These are phyloP conservation scores for Rhodeus uyekii DNA, from an alignment of 2,797 vertebrate genomes.

Conservation along the genomic window DNA sequence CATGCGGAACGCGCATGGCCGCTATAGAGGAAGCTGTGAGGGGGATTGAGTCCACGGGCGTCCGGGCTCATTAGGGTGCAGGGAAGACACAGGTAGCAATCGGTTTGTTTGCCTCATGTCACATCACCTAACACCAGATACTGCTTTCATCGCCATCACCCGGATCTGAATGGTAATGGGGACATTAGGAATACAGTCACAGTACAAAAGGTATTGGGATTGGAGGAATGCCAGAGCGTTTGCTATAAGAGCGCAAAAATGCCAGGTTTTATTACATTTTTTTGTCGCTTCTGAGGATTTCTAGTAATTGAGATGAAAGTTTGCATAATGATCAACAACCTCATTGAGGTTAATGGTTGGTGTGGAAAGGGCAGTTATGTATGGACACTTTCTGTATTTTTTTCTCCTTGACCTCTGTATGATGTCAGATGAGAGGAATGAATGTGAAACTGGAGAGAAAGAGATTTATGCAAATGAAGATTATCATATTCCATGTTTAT, in stretches of 20 bases:
- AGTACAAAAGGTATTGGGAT: conserved; percentile 25
- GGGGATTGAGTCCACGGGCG: conserved; percentile 46
- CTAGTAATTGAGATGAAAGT: conserved; percentile 24
- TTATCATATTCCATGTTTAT: conserved; percentile 59
- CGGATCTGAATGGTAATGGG: conserved; percentile 39
- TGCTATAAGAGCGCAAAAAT: neutral
- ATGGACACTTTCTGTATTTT: conserved; percentile 43
- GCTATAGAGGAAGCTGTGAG: conserved; percentile 46
- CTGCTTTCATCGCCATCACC: conserved; percentile 11
- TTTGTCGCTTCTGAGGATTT: conserved; percentile 23
- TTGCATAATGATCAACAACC: conserved; percentile 35
- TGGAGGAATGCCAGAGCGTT: conserved; percentile 4
- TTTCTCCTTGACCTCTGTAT: conserved; percentile 43
- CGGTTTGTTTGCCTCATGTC: conserved; percentile 58
- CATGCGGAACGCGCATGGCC: conserved; percentile 52
- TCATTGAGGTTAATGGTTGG: conserved; percentile 21
- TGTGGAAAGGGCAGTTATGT: conserved; percentile 23
- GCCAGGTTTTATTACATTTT: conserved; percentile 24
- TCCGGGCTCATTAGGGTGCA: conserved; percentile 43
- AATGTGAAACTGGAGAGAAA: conserved; percentile 39
- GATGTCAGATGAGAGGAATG: conserved; percentile 33
- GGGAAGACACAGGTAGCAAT: conserved; percentile 50
- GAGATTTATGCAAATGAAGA: conserved; percentile 53
- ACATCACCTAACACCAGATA: conserved; percentile 18
- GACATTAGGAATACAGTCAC: conserved; percentile 38